These are phyloP conservation scores for Caenorhabditis sp. DNA, from an alignment of 2,888 invertebrate genomes.

Conservation along the genomic window DNA sequence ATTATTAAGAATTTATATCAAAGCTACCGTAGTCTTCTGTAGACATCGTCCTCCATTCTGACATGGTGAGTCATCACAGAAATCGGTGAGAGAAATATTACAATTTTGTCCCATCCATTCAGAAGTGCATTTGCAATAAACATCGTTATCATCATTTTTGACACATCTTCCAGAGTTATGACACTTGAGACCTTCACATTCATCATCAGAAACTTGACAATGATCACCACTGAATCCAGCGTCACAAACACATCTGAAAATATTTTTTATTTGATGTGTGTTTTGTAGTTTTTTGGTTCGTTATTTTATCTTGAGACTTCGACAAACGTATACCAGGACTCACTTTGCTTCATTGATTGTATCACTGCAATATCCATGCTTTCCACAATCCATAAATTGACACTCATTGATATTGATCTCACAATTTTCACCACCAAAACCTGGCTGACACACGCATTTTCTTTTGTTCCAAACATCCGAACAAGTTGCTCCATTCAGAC, in stretches of 20 bases:
- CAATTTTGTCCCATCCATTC: slow-evolving; percentile 57
- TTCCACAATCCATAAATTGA: slow-evolving; percentile 31
- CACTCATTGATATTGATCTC: slow-evolving; percentile 59
- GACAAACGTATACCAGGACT: neutral
- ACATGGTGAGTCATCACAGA: slow-evolving; percentile 27
- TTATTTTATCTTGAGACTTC: no score
- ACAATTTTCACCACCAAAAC: slow-evolving; percentile 60
- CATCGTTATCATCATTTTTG: slow-evolving; percentile 20
- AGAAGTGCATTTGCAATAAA: slow-evolving; percentile 52
- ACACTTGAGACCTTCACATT: slow-evolving; percentile 51
- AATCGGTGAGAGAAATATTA: slow-evolving; percentile 30
- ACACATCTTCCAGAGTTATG: slow-evolving; percentile 52
- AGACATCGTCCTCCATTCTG: slow-evolving; percentile 36
- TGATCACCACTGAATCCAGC: slow-evolving; percentile 47
- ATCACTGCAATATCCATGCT: slow-evolving; percentile 52
- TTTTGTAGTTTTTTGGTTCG: no score
- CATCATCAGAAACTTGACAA: slow-evolving; percentile 50
- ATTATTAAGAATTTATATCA: neutral
- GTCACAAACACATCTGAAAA: slow-evolving; percentile 56
- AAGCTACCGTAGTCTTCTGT: slow-evolving; percentile 16
- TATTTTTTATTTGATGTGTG: neutral
- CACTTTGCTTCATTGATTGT: slow-evolving; percentile 43
- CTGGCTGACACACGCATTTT: slow-evolving; percentile 41
- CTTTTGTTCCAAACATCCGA: slow-evolving; percentile 51
- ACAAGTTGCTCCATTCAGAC: slow-evolving; percentile 50